A percentile compares a stretch with the other conserved stretches of the same genome.
Evolutionary conservation across 2,797 vertebrate species (phyloP).

Genomic region (Ataeniobius toweri): DNA sequence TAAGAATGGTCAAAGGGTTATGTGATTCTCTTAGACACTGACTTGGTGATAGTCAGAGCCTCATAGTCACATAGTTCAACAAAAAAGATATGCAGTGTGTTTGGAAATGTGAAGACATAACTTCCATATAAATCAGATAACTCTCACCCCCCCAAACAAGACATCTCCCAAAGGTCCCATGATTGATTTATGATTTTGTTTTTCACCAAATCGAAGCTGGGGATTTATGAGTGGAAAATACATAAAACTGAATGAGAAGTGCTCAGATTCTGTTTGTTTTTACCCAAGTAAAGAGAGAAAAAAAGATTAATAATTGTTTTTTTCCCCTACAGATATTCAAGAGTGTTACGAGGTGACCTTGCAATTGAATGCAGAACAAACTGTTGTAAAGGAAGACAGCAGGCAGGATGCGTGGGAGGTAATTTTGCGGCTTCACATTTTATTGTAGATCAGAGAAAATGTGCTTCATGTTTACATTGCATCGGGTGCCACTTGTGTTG

Average conservation of each 20-base stretch:
- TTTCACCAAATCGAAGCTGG: conserved; percentile 20
- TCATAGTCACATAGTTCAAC: conserved; percentile 49
- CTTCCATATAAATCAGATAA: conserved; percentile 49
- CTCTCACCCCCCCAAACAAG: conserved; percentile 48
- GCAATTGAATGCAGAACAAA: conserved; percentile 75
- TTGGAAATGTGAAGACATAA: conserved; percentile 43
- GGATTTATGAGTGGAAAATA: conserved; percentile 14
- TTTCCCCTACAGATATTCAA: conserved; percentile 81
- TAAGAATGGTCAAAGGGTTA: conserved; percentile 3
- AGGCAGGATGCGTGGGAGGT: conserved; percentile 73
- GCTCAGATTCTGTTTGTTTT: conserved; percentile 20
- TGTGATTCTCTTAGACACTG: conserved; percentile 28
- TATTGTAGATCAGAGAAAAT: conserved; percentile 49
- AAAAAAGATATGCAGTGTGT: conserved; percentile 23
- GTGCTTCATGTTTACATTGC: conserved; percentile 49
- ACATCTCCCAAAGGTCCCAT: conserved; percentile 24
- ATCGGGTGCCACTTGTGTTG: conserved; percentile 20
- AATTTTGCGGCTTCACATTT: conserved; percentile 58
- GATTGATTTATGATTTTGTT: conserved; percentile 26
- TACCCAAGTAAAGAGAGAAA: conserved; percentile 16
- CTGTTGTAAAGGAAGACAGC: conserved; percentile 69
- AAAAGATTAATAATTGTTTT: conserved; percentile 40
- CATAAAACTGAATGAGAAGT: conserved; percentile 6
- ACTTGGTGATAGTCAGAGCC: conserved; percentile 31
- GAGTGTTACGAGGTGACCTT: conserved; percentile 86